Evolutionary conservation across 2,113 vertebrate genomes (phyloP).

Genomic region (Conger conger): DNA sequence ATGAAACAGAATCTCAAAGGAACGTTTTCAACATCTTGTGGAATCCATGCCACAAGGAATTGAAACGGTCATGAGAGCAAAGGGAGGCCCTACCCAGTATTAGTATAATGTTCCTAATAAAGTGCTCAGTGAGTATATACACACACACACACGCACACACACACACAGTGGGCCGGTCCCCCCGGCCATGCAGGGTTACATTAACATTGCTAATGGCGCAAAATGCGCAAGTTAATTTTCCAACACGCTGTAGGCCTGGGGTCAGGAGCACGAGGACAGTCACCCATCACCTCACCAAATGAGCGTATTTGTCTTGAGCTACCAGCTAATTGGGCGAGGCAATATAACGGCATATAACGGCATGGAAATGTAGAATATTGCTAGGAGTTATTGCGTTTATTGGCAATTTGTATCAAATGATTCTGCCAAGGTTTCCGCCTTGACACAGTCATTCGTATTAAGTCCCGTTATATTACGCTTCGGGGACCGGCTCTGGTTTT

Average conservation of each 20-base stretch:
- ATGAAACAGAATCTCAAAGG: too few relatives aligned
- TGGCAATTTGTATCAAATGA: slow-evolving; percentile 62
- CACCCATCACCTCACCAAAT: neutral
- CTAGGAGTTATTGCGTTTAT: slow-evolving; percentile 56
- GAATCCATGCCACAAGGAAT: too few relatives aligned
- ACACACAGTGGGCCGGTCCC: neutral
- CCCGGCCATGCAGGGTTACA: neutral
- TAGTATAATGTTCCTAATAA: too few relatives aligned
- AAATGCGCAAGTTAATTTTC: neutral
- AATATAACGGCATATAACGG: neutral
- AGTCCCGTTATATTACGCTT: slow-evolving; percentile 48
- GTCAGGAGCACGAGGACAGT: neutral
- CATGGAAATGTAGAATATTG: slow-evolving; percentile 1
- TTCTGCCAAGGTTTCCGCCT: slow-evolving; percentile 51
- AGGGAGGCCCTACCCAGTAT: too few relatives aligned
- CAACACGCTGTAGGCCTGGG: neutral
- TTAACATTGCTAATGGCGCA: neutral
- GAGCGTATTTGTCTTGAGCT: neutral
- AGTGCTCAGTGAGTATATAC: too few relatives aligned
- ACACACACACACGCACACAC: neutral
- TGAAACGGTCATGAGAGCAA: too few relatives aligned
- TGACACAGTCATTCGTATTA: slow-evolving; percentile 60
- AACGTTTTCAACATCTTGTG: too few relatives aligned
- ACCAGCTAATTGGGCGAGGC: neutral
- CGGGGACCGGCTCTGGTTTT: slow-evolving; percentile 19